A percentile compares a stretch with the other conserved stretches of the same genome.
Conservation (phyloP, 2,888 invertebrate species). For the Alcis repandata region DNA sequence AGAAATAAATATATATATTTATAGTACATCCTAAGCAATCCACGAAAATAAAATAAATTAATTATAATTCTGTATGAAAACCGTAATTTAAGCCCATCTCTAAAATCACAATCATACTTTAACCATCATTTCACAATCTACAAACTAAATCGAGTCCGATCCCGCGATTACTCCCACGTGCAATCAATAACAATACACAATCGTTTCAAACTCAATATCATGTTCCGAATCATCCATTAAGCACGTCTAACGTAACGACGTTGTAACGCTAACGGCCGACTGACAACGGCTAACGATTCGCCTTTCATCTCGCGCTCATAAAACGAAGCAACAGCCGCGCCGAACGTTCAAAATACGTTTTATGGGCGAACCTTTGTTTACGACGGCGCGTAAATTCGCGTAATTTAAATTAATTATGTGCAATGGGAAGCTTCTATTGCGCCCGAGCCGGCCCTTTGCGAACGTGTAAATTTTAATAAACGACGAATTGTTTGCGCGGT, state of each 20-base stretch:
- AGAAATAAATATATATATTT: too few species aligned
- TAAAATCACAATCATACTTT: too few species aligned
- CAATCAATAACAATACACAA: slow-evolving; percentile 9
- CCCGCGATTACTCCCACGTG: background rate
- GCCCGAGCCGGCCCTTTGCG: slow-evolving; percentile 38
- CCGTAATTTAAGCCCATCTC: too few species aligned
- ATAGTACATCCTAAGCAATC: too few species aligned
- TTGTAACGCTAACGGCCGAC: slow-evolving; percentile 18
- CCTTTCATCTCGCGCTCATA: slow-evolving; percentile 28
- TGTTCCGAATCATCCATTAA: slow-evolving; percentile 12
- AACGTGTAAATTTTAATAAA: slow-evolving; percentile 24
- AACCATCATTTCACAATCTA: too few species aligned
- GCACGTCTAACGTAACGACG: slow-evolving; percentile 16
- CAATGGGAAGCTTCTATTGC: slow-evolving; percentile 21
- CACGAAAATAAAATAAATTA: too few species aligned
- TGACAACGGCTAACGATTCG: slow-evolving; percentile 22
- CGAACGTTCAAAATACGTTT: slow-evolving; percentile 30
- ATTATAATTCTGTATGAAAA: too few species aligned
- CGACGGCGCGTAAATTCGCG: slow-evolving; percentile 45
- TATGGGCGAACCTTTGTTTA: slow-evolving; percentile 55
- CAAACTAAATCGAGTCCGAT: background rate
- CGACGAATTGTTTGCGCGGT: slow-evolving; percentile 16
- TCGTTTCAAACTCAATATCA: slow-evolving; percentile 5
- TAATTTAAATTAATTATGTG: slow-evolving; percentile 65
- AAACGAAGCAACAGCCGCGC: slow-evolving; percentile 32